These are phyloP conservation scores for Diplodus puntazzo DNA, from an alignment of 2,797 vertebrate genomes.

Conservation along the genomic window DNA sequence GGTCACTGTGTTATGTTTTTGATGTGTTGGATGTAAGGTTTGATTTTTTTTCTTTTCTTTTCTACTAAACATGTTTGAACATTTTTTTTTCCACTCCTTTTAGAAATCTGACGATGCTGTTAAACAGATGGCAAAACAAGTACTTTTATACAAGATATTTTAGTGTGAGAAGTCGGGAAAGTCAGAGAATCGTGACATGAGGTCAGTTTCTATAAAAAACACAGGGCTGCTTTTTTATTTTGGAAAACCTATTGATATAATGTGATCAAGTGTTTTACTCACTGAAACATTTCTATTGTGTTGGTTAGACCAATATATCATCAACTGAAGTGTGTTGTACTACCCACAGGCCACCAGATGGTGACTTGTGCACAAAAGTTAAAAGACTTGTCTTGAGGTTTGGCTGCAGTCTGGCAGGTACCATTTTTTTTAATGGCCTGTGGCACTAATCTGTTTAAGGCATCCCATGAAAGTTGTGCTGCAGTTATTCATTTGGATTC, in stretches of 20 bases:
- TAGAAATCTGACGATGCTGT: slow-evolving; percentile 69
- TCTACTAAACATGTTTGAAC: slow-evolving; percentile 56
- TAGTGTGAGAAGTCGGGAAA: slow-evolving; percentile 52
- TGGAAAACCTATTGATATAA: slow-evolving; percentile 24
- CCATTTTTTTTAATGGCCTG: neutral
- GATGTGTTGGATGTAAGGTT: slow-evolving; percentile 48
- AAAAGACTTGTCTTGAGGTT: neutral
- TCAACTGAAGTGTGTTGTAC: slow-evolving; percentile 24
- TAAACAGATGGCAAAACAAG: slow-evolving; percentile 56
- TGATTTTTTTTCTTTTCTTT: slow-evolving; percentile 54
- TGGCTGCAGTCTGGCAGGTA: slow-evolving; percentile 1
- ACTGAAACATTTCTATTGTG: slow-evolving; percentile 20
- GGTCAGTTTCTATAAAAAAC: slow-evolving; percentile 40
- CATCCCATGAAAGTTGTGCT: neutral
- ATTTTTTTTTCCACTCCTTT: slow-evolving; percentile 63
- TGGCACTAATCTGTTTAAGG: neutral
- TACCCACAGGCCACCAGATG: slow-evolving; percentile 54
- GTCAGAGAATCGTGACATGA: slow-evolving; percentile 31
- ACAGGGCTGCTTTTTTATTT: slow-evolving; percentile 58
- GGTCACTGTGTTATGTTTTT: slow-evolving; percentile 31
- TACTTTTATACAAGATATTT: slow-evolving; percentile 70
- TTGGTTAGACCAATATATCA: slow-evolving; percentile 6
- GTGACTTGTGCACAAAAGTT: slow-evolving; percentile 32
- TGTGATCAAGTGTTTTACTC: slow-evolving; percentile 14
- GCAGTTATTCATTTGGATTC: neutral